Evolutionary conservation across 2,888 invertebrate species (phyloP).

Genomic region (Eustalomyia histrio): DNA sequence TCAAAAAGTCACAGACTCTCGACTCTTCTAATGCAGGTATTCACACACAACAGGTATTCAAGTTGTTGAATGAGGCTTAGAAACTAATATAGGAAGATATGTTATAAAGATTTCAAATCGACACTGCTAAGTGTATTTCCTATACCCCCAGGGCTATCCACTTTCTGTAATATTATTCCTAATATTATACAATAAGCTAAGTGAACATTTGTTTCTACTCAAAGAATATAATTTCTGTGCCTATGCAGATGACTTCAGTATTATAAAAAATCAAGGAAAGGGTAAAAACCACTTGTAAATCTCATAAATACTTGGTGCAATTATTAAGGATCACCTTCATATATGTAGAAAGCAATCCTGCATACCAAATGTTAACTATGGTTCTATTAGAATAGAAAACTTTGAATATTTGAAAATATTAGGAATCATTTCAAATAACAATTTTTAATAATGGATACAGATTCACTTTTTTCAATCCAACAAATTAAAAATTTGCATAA

Average conservation of each 20-base stretch:
- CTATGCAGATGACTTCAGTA: conserved; percentile 63
- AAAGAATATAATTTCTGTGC: conserved; percentile 45
- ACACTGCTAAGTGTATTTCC: too few relatives aligned
- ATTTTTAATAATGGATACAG: too few relatives aligned
- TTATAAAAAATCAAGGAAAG: conserved; percentile 48
- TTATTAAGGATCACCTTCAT: conserved; percentile 55
- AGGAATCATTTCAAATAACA: too few relatives aligned
- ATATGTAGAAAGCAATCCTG: conserved; percentile 57
- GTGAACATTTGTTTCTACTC: conserved; percentile 12
- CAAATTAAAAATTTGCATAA: too few relatives aligned
- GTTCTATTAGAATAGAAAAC: conserved; percentile 6
- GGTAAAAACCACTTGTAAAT: conserved; percentile 34
- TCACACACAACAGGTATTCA: too few relatives aligned
- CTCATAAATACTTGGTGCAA: conserved; percentile 53
- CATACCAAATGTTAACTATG: conserved; percentile 11
- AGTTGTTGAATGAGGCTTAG: too few relatives aligned
- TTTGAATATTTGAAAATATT: conserved; percentile 33
- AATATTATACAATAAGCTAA: conserved; percentile 52
- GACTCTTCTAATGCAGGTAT: too few relatives aligned
- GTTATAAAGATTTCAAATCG: too few relatives aligned
- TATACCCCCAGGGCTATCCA: conserved; percentile 51
- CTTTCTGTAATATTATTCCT: conserved; percentile 47
- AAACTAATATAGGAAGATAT: too few relatives aligned
- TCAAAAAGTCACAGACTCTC: too few relatives aligned
- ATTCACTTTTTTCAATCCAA: too few relatives aligned